Evolutionary conservation across 2,113 vertebrate genomes (phyloP).

Genomic region (Glaucomys volans): DNA sequence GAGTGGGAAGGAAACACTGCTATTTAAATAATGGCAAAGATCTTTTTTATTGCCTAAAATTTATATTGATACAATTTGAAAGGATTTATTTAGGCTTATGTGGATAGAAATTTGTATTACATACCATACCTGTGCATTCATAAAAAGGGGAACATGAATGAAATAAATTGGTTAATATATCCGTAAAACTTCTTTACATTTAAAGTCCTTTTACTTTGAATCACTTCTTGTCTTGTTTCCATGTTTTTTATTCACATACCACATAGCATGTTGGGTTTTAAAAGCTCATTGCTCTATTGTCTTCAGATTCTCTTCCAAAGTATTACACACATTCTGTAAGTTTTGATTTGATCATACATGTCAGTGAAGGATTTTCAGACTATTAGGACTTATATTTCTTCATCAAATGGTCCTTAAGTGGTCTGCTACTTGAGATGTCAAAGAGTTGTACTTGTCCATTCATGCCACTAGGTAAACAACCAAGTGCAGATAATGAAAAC

Average conservation of each 20-base stretch:
- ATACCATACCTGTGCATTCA: background rate
- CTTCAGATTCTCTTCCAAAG: conserved; percentile 26
- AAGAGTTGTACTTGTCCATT: background rate
- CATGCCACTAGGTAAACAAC: background rate
- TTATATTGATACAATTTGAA: conserved; percentile 45
- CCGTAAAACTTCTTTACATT: conserved; percentile 34
- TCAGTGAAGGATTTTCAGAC: background rate
- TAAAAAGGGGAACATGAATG: conserved; percentile 16
- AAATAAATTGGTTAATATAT: conserved; percentile 34
- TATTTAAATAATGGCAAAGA: conserved; percentile 63
- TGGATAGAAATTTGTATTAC: conserved; percentile 58
- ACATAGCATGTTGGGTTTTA: background rate
- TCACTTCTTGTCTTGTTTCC: background rate
- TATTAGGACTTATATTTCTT: background rate
- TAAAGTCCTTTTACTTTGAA: background rate
- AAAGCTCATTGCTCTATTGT: background rate
- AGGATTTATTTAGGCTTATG: background rate
- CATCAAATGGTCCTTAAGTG: background rate
- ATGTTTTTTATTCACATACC: conserved; percentile 14
- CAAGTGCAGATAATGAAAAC: background rate
- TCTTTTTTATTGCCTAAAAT: conserved; percentile 42
- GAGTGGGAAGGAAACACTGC: conserved; percentile 58
- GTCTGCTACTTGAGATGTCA: background rate
- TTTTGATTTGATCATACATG: conserved; percentile 29
- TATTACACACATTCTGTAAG: background rate